Percentiles rank a stretch among this genome's conserved stretches.
Evolutionary conservation across 2,113 vertebrate species (phyloP).

Genomic region (Eulemur rufifrons): DNA sequence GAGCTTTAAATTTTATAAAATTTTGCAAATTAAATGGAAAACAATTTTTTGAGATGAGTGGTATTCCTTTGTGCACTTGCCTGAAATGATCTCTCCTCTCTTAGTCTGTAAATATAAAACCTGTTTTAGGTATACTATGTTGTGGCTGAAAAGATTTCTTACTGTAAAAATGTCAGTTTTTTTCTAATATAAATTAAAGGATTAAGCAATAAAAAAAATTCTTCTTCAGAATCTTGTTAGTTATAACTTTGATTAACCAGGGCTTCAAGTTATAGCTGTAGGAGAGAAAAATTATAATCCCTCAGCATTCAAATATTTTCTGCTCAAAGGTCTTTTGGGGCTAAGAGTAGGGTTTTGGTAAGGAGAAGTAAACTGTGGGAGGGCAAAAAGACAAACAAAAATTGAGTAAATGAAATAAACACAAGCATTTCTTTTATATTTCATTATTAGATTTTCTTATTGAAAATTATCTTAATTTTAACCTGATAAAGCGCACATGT

Average conservation of each 20-base stretch:
- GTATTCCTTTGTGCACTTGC: background rate
- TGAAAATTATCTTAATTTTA: slow-evolving; percentile 38
- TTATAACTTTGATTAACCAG: background rate
- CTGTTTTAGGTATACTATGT: background rate
- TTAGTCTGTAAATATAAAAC: slow-evolving; percentile 44
- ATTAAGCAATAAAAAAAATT: slow-evolving; percentile 15
- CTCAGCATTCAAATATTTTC: slow-evolving; percentile 10
- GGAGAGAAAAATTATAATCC: background rate
- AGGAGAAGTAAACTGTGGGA: background rate
- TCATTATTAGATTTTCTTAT: slow-evolving; percentile 14
- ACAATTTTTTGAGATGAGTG: background rate
- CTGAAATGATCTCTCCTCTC: slow-evolving; percentile 16
- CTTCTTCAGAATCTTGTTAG: background rate
- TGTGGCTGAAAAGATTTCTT: background rate
- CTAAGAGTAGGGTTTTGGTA: background rate
- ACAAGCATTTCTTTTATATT: slow-evolving; percentile 16
- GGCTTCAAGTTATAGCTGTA: slow-evolving; percentile 20
- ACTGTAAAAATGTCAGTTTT: background rate
- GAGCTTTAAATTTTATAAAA: slow-evolving; percentile 11
- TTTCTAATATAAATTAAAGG: slow-evolving; percentile 13
- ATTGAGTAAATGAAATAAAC: slow-evolving; percentile 9
- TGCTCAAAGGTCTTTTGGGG: background rate
- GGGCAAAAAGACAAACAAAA: slow-evolving; percentile 39
- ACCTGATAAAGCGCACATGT: background rate
- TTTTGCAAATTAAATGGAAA: slow-evolving; percentile 37